A percentile compares a stretch with the other conserved stretches of the same genome.
These are phyloP conservation scores for Gymnocephalus cernua DNA, from an alignment of 2,113 vertebrate species.

Conservation along the genomic window DNA sequence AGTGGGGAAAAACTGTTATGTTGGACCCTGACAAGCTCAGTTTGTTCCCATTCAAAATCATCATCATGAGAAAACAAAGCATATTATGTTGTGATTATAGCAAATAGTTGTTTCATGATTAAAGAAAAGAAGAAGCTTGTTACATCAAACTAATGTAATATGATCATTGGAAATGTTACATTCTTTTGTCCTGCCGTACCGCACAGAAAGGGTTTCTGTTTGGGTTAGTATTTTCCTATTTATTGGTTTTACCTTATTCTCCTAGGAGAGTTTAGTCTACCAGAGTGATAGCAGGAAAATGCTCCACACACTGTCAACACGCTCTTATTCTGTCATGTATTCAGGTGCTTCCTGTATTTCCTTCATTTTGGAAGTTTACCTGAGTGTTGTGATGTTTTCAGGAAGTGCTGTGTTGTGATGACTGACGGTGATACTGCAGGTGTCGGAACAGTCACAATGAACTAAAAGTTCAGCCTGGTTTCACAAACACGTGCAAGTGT, in stretches of 20 bases:
- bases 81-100: background rate
- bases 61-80: background rate
- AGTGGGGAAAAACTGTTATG: too few species aligned
- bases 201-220: background rate
- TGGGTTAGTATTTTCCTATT: conserved; percentile 20
- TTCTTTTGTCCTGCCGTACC: background rate
- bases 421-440: conserved; percentile 53
- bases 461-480: conserved; percentile 13
- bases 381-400: conserved; percentile 60
- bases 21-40: background rate
- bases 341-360: conserved; percentile 75
- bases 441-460: conserved; percentile 39
- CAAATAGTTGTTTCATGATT: background rate
- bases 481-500: background rate
- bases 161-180: background rate
- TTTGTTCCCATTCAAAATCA: background rate
- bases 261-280: conserved; percentile 29
- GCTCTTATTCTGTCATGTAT: conserved; percentile 44
- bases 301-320: conserved; percentile 33
- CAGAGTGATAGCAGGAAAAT: conserved; percentile 44
- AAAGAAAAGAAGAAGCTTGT: too few species aligned
- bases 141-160: too few species aligned
- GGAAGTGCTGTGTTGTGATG: conserved; percentile 63
- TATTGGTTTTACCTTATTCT: conserved; percentile 20
- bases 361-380: conserved; percentile 68